Evolutionary conservation across 1,140 invertebrate species (phyloP).

Genomic region (Gryllus bimaculatus): DNA sequence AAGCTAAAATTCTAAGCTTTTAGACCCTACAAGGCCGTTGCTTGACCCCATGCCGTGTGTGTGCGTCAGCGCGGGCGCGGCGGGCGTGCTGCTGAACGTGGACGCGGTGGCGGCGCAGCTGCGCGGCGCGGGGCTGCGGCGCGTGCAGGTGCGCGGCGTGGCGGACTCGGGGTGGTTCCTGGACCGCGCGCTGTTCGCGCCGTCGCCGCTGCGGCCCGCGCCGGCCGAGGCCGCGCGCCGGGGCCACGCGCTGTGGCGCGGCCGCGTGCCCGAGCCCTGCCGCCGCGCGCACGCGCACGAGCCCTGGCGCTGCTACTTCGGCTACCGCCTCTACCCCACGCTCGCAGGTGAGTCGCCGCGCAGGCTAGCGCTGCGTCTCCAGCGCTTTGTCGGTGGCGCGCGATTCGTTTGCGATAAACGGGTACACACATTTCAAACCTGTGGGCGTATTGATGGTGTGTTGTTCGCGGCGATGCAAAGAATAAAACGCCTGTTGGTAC

Average conservation of each 20-base stretch:
- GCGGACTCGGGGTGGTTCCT: conserved; percentile 92
- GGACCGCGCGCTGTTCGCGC: conserved; percentile 50
- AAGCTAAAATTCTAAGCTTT: too few relatives aligned
- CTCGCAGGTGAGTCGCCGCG: conserved; percentile 63
- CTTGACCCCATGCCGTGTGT: too few relatives aligned
- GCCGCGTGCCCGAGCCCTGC: conserved; percentile 66
- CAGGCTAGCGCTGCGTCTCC: too few relatives aligned
- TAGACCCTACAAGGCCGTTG: too few relatives aligned
- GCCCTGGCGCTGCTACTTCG: conserved; percentile 86
- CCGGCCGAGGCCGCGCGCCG: conserved; percentile 58
- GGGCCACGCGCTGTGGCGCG: conserved; percentile 76
- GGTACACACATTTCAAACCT: too few relatives aligned
- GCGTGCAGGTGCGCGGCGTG: conserved; percentile 66
- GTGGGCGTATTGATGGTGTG: too few relatives aligned
- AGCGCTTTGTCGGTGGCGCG: too few relatives aligned
- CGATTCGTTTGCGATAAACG: too few relatives aligned
- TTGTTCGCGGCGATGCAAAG: too few relatives aligned
- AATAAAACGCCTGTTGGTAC: too few relatives aligned
- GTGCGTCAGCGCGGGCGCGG: conserved; percentile 69
- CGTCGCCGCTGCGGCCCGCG: conserved; percentile 32
- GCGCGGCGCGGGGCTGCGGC: conserved; percentile 45
- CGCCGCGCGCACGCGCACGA: conserved; percentile 54
- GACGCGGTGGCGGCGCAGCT: conserved; percentile 67
- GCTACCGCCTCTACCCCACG: conserved; percentile 79
- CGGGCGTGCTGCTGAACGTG: conserved; percentile 83